Base-by-base conservation (phyloP, 2,888 invertebrate species). In the Eudasyphora cyanicolor region DNA sequence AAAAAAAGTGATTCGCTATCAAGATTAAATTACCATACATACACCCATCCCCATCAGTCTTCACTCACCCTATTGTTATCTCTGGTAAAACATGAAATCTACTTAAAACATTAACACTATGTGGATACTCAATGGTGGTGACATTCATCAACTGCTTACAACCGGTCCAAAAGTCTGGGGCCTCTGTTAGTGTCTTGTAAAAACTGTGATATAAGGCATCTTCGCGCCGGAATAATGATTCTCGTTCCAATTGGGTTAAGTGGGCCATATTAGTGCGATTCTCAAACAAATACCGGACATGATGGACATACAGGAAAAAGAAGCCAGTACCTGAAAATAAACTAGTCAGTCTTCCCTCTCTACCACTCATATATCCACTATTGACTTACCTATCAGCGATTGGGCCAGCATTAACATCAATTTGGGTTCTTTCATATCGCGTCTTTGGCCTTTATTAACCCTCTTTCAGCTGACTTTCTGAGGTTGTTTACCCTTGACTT, bases 131-230 rank as follows among this genome's bases (percentile, higher is more conserved):
- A 0, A 97, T 97, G 24, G 95, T 91, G 86, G 95, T 95, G 88
- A 97, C 96, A 83, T 95, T 93, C 90, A 95, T 94, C 0, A 96
- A 89, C 85, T 93, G 93, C 0, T 94, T 89, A 67, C 96, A 92
- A 0, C 96, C 97, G 0, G 94, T 90, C 88, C 91, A 86, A 91
- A 96, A 92, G 87, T 94, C 91, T 19, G 93, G 92, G 82, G 96
- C 93, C 84, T 95, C 95, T 0, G 95, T 94, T 64, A 98, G 92
- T 0, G 95, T 95, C 89, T 98, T 98, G 91, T 95, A 98, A 91
- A 96, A 98, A 0, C 96, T 97, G 90, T 96, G 98, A 90, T 98
- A 98, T 87, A 98, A 94, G 0, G 97, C 97, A 95, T 97, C 96
- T 92, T 98, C 98, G 1, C 97, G 96, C 0, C 96, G 93, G 76